Evolutionary conservation across 2,797 vertebrate genomes (phyloP).

Genomic region (Hypotaenidia okinawae): DNA sequence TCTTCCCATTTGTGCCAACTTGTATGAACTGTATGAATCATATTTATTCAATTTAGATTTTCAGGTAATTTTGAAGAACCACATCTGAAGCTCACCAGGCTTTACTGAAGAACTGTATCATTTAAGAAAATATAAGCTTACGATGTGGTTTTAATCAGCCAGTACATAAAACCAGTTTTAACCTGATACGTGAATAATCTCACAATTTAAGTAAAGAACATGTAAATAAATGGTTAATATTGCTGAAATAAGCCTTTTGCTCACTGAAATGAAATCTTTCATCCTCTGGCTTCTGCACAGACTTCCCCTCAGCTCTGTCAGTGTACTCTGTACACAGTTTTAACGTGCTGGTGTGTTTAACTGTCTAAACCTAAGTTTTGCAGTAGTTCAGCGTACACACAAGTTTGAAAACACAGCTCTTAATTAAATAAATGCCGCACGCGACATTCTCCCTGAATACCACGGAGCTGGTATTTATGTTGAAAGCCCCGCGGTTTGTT

Average conservation of each 20-base stretch:
- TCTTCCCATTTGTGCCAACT: not conserved
- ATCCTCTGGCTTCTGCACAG: not conserved
- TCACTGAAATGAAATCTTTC: not conserved
- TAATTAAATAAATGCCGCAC: conserved; percentile 39
- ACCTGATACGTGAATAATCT: not conserved
- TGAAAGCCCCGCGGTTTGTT: not conserved
- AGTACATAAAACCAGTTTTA: not conserved
- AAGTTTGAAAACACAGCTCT: conserved; percentile 48
- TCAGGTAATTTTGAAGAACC: not conserved
- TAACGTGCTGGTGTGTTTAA: not conserved
- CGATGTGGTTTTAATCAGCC: not conserved
- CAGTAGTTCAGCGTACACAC: not conserved
- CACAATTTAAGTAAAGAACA: not conserved
- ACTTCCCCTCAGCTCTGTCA: not conserved
- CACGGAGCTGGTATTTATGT: not conserved
- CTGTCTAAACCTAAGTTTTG: conserved; percentile 34
- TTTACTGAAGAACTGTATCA: not conserved
- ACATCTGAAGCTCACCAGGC: not conserved
- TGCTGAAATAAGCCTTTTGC: not conserved
- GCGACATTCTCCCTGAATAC: conserved; percentile 28
- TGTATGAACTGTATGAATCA: not conserved
- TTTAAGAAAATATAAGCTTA: not conserved
- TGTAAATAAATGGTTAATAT: not conserved
- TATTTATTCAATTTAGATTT: not conserved
- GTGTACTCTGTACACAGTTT: not conserved